Evolutionary conservation across 2,113 vertebrate species (phyloP).

Genomic region (Mungos mungo): DNA sequence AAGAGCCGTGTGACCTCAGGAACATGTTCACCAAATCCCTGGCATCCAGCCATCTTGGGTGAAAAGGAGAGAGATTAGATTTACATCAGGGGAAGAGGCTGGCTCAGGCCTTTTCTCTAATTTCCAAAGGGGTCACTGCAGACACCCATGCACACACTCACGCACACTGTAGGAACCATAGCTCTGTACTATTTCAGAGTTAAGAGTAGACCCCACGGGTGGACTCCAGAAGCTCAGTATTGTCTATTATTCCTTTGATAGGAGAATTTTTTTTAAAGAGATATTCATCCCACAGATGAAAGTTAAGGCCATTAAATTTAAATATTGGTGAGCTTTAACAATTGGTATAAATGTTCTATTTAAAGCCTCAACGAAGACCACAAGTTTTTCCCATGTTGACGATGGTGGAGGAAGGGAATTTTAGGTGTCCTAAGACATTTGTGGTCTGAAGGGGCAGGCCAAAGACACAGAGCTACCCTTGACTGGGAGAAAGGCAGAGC

Average conservation of each 20-base stretch:
- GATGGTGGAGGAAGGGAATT: neutral
- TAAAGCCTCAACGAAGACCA: neutral
- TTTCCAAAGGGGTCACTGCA: neutral
- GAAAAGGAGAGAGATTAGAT: neutral
- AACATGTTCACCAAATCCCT: neutral
- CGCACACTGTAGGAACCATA: neutral
- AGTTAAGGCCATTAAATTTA: neutral
- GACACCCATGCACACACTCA: neutral
- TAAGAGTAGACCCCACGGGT: neutral
- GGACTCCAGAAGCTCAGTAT: neutral
- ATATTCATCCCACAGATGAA: neutral
- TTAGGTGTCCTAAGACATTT: no score
- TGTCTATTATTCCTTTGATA: neutral
- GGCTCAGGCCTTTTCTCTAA: neutral
- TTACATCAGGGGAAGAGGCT: neutral
- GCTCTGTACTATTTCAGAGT: neutral
- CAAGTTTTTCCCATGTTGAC: neutral
- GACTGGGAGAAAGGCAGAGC: neutral
- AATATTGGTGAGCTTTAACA: neutral
- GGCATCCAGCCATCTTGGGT: neutral
- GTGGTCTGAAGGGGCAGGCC: neutral
- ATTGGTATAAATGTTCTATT: neutral
- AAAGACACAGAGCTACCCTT: accelerated
- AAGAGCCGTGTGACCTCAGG: neutral
- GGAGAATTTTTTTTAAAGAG: neutral